phyloP scores from a whole-genome alignment of 2,888 invertebrate genomes.

The Hyppa rectilinea region DNA sequence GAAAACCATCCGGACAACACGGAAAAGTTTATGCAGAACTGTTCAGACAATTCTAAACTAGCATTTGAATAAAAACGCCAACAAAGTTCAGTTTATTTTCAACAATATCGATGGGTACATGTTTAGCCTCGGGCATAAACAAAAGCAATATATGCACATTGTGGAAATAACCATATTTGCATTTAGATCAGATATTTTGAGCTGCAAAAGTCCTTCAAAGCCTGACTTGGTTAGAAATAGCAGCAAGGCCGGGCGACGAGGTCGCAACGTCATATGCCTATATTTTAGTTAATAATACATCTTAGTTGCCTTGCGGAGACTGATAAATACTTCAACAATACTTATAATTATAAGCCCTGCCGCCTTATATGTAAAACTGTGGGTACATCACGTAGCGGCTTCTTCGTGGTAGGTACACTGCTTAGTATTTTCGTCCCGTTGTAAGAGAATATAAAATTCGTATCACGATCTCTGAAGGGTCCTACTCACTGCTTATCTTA shows the following conservation, averaged over 20 bases:
- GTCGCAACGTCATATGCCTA: constrained; percentile 67
- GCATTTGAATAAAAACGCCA: constrained; percentile 45
- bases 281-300: constrained; percentile 71
- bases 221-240: constrained; percentile 80
- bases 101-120: constrained; percentile 40
- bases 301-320: constrained; percentile 47
- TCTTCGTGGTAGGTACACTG: constrained; percentile 46
- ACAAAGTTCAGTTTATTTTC: constrained; percentile 44
- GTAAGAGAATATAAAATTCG: constrained; percentile 67
- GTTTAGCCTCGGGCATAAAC: constrained; percentile 48
- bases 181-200: constrained; percentile 83
- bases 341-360: constrained; percentile 37
- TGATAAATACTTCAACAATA: constrained; percentile 50
- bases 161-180: constrained; percentile 78
- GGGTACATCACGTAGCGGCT: constrained; percentile 38
- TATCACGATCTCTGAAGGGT: constrained; percentile 69
- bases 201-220: constrained; percentile 78
- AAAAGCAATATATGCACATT: constrained; percentile 67
- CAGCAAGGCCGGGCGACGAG: constrained; percentile 80
- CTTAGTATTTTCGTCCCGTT: constrained; percentile 69
- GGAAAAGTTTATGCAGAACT: constrained; percentile 44
- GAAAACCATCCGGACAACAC: constrained; percentile 6
- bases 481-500: constrained; percentile 70
- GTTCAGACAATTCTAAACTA: constrained; percentile 51
- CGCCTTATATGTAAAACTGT: constrained; percentile 48